These are phyloP conservation scores for Emydoidea blandingii DNA, from an alignment of 2,797 vertebrate genomes.

Conservation along the genomic window DNA sequence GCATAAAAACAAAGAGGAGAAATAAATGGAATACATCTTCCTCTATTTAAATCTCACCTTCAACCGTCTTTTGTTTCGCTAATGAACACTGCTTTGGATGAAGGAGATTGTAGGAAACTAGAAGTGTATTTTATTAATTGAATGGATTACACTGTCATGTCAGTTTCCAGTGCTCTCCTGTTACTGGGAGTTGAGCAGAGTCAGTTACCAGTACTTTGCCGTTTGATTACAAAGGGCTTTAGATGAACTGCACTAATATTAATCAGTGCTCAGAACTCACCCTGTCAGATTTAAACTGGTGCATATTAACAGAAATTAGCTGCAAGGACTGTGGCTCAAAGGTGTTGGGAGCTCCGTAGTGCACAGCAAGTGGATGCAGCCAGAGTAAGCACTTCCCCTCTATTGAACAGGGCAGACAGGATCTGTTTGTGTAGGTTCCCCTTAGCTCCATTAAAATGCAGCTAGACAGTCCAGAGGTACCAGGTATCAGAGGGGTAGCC, in stretches of 20 bases:
- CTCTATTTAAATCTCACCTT: neutral
- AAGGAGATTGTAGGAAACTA: too few species aligned
- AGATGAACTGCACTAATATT: neutral
- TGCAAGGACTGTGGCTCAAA: neutral
- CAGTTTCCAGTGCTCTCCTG: neutral
- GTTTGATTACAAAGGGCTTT: neutral
- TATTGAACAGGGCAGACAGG: neutral
- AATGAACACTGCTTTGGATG: too few species aligned
- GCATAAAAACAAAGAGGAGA: neutral
- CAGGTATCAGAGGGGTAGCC: too few species aligned
- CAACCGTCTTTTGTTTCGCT: neutral
- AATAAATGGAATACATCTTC: neutral
- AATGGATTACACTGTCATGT: too few species aligned
- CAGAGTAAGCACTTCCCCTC: neutral
- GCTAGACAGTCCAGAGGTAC: too few species aligned
- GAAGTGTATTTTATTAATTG: too few species aligned
- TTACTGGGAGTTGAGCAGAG: neutral
- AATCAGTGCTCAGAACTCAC: neutral
- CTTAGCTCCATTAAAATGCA: neutral
- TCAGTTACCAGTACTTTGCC: neutral
- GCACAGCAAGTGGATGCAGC: neutral
- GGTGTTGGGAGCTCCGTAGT: neutral
- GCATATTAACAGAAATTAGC: neutral
- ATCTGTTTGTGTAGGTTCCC: neutral
- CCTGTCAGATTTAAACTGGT: neutral